phyloP scores from a whole-genome alignment of 2,888 invertebrate genomes.

The Cephus pygmeus region DNA sequence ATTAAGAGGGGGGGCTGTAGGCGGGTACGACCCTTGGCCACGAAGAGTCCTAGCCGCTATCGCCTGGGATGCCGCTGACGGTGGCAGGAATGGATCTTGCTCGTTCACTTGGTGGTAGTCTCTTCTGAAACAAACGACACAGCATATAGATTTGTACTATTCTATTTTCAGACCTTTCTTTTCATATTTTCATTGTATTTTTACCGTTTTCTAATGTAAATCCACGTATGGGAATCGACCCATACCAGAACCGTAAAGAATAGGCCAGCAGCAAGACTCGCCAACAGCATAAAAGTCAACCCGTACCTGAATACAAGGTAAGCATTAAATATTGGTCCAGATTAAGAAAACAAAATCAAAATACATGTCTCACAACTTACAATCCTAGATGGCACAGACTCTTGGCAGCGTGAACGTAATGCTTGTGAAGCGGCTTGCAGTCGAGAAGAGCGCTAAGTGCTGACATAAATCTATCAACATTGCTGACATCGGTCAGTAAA shows the following conservation, averaged over 20 bases:
- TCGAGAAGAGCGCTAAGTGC: constrained; percentile 79
- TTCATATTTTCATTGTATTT: constrained; percentile 25
- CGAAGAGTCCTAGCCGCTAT: constrained; percentile 74
- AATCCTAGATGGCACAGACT: constrained; percentile 87
- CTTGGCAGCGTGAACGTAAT: constrained; percentile 83
- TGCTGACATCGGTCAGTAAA: constrained; percentile 81
- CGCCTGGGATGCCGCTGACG: constrained; percentile 71
- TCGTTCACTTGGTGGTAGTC: constrained; percentile 87
- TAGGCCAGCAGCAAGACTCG: constrained; percentile 87
- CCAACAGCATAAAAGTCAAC: constrained; percentile 85
- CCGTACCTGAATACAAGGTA: constrained; percentile 68
- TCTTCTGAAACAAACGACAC: constrained; percentile 69
- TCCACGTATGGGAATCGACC: constrained; percentile 97
- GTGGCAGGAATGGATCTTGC: constrained; percentile 82
- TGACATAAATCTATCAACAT: constrained; percentile 78
- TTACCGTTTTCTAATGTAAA: constrained; percentile 92
- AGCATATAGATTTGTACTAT: neutral
- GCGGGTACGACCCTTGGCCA: constrained; percentile 79
- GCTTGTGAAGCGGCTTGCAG: constrained; percentile 85
- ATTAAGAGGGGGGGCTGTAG: constrained; percentile 71
- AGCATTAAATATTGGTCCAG: neutral
- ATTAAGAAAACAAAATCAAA: neutral
- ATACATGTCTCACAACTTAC: constrained; percentile 57
- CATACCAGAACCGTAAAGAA: constrained; percentile 92
- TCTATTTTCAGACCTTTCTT: neutral